These are phyloP conservation scores for Agrotis ipsilon DNA, from an alignment of 2,888 invertebrate genomes.

Conservation along the genomic window DNA sequence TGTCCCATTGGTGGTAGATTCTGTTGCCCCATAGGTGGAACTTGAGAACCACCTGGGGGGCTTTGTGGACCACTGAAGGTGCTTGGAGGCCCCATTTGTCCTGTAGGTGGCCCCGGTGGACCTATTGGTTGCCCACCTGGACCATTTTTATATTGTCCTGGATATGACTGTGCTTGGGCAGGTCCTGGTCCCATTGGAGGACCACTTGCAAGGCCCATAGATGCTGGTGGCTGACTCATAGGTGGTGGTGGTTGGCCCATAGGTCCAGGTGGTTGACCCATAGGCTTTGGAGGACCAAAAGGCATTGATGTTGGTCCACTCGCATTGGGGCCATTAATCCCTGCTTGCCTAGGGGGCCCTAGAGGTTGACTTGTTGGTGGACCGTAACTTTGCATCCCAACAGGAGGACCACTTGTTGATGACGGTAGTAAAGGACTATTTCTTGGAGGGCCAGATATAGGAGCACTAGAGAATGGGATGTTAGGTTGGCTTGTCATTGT, in stretches of 20 bases:
- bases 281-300: conserved; percentile 54
- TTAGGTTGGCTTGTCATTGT: conserved; percentile 73
- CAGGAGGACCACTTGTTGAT: conserved; percentile 65
- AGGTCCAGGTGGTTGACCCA: conserved; percentile 54
- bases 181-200: conserved; percentile 35
- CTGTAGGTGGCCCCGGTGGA: conserved; percentile 56
- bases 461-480: conserved; percentile 71
- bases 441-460: conserved; percentile 71
- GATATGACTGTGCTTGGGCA: conserved; percentile 62
- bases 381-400: conserved; percentile 57
- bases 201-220: conserved; percentile 45
- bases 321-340: conserved; percentile 73
- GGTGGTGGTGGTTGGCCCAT: conserved; percentile 51
- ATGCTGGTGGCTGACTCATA: conserved; percentile 51
- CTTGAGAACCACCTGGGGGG: conserved; percentile 62
- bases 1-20: conserved; percentile 62
- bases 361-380: conserved; percentile 58
- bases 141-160: conserved; percentile 73
- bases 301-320: conserved; percentile 57
- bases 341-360: conserved; percentile 64
- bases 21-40: conserved; percentile 60
- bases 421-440: conserved; percentile 78
- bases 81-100: conserved; percentile 52
- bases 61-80: conserved; percentile 48
- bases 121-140: conserved; percentile 64